Evolutionary conservation across 2,888 invertebrate genomes (phyloP), one percentile per base, ranked within the genome.

Genomic region (Sturmia bella): DNA sequence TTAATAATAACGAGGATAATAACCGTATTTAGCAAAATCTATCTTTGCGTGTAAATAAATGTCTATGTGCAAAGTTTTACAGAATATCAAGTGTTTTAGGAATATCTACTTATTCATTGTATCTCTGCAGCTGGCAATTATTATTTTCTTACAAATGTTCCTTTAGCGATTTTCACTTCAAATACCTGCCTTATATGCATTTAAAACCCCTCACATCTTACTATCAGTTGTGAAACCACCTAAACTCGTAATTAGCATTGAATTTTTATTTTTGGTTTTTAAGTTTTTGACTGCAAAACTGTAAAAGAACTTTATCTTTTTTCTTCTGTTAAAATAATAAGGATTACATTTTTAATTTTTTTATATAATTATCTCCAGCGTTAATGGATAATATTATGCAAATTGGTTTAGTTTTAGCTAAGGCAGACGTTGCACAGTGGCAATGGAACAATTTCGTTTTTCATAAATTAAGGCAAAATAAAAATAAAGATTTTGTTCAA

Each of bases 1-100:
- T 72, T 78, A 72, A 78, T 78, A 72, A 78, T 64, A 72, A 72
- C 43, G 72, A 64, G 32, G 78, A 66, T 78, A 78, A 66, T 78
- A 66, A 76, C 68, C 37, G 73, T 45, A 64, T 41, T 78, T 70
- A 70, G 70, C 27, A 64, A 19, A 24, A 56, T 45, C 32, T 56
- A 70, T 72, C 27, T 66, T 15, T 27, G 12, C 5, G 12, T 64
- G 27, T 12, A 3, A 3, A 13, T 50, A n/a, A 41, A 0, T 52
- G 43, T 48, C 3, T 32, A 19, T 9, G 1, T 24, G 24, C 45
- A 17, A 37, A 48, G 5, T 45, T 48, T 64, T 66, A 41, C 15
- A 43, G 13, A 39, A 70, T 45, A 59, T 54, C 66, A 77, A 74
- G 56, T 78, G 48, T 48, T 54, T 69, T 54, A 27, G 48, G 45